Conservation (phyloP, 2,797 vertebrate genomes). For the Fistularia tabacaria region DNA sequence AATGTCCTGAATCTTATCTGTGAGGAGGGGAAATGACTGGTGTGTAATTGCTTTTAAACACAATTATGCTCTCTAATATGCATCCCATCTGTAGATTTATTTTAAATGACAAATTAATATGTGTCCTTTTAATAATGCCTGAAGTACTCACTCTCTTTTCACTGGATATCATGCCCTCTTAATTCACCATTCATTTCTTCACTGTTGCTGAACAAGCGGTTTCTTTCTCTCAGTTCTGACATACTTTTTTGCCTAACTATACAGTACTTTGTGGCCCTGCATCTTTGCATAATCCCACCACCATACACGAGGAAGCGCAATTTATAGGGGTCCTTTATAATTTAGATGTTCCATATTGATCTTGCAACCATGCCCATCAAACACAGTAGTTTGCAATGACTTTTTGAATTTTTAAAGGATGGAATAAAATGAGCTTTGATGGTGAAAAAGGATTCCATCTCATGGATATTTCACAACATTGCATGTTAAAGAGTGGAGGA, state of each 20-base stretch:
- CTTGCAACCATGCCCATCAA: too few species aligned
- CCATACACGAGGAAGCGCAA: too few species aligned
- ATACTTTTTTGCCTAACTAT: neutral
- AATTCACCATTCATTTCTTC: conserved; percentile 14
- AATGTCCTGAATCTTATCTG: conserved; percentile 55
- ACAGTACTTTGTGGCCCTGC: too few species aligned
- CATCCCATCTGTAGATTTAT: conserved; percentile 38
- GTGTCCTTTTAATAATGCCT: conserved; percentile 41
- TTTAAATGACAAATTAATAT: conserved; percentile 56
- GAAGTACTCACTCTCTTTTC: conserved; percentile 30
- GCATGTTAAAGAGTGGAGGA: too few species aligned
- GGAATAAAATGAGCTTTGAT: too few species aligned
- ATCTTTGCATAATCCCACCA: too few species aligned
- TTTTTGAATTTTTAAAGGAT: too few species aligned
- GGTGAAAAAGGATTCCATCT: too few species aligned
- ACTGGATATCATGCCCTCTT: conserved; percentile 9
- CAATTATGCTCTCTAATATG: conserved; percentile 63
- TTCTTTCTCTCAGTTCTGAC: conserved; percentile 12
- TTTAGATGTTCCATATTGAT: too few species aligned
- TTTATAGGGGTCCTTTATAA: too few species aligned
- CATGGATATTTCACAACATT: too few species aligned
- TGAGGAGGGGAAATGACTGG: conserved; percentile 41
- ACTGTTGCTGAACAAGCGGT: conserved; percentile 46
- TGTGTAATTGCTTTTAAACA: conserved; percentile 61
- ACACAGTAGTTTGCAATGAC: too few species aligned